Evolutionary conservation across 2,113 vertebrate species (phyloP), one percentile per base, ranked within the genome.

Genomic region (Piaya cayana): DNA sequence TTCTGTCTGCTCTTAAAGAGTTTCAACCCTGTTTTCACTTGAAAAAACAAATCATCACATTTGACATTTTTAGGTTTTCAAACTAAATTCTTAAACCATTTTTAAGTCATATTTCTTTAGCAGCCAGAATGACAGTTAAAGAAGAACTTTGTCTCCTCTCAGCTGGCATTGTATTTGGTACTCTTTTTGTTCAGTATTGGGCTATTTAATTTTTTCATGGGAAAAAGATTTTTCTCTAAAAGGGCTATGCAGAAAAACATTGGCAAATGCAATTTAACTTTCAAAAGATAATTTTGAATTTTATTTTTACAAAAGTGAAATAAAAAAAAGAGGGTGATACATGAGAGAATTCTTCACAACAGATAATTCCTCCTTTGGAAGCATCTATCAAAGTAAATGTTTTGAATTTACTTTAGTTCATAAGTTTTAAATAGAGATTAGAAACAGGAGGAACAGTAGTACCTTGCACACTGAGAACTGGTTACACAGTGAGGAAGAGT

Each of bases 51-150:
- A 42, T 16, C 9, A 53, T 11, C 52, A 15, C 8, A 7, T 4
- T 45, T 71, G 59, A 86, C n/a, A 55, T 86, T 92, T 84, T 94
- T 86, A 21, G 83, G 76, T 91, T 93, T 85, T 88, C 22, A 86
- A 92, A 56, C 16, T 91, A 42, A 67, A 82, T 83, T 88, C 83
- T 60, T 20, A 95, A 92, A 63, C 7, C 22, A 43, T 74, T 95
- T 91, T 83, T 62, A 76, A 95, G 65, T 18, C 17, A 52, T 14
- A 30, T 25, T 47, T 69, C 74, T 95, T 59, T 59, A 85, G 52
- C 30, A 69, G 53, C 39, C 45, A 65, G 50, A 90, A 82, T 63
- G 29, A 86, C 60, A 93, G 15, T 71, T 84, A 82, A 92, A 59
- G 71, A 90, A 95, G 64, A 94, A 47, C 63, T 34, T 55, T 62